Conservation (phyloP, 2,797 vertebrate species). For the Taenioides sp. region DNA sequence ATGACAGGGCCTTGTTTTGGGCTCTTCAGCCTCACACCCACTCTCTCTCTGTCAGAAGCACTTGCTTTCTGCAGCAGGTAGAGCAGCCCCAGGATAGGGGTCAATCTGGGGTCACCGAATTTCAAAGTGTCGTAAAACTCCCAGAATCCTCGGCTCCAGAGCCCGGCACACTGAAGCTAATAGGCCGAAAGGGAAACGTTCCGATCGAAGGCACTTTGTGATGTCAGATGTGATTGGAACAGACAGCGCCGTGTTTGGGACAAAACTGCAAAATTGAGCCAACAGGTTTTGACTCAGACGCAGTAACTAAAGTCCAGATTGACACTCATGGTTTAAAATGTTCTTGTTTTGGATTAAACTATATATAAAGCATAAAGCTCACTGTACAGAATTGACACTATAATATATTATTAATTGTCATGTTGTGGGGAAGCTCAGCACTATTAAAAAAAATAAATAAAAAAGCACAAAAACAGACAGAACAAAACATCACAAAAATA, state of each 20-base stretch:
- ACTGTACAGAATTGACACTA: no score
- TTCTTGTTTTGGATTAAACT: not conserved
- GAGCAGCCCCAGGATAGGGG: not conserved
- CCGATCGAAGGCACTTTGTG: not conserved
- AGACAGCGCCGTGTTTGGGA: slow-evolving; percentile 2
- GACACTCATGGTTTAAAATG: not conserved
- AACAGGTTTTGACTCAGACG: not conserved
- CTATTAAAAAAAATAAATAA: no score
- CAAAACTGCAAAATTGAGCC: slow-evolving; percentile 2
- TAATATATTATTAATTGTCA: no score
- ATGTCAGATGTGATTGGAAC: slow-evolving; percentile 2
- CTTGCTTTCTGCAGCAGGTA: not conserved
- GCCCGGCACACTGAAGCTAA: not conserved
- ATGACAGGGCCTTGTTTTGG: not conserved
- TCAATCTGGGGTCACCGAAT: not conserved
- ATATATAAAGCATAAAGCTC: no score
- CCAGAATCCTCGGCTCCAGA: not conserved
- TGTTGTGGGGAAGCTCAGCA: no score
- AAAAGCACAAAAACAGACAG: no score
- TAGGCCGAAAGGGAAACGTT: slow-evolving; percentile 1
- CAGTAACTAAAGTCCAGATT: no score
- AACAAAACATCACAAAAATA: no score
- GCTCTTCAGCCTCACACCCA: not conserved
- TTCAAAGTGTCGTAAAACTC: not conserved
- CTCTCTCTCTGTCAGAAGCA: not conserved